Base-by-base conservation (phyloP, 2,113 vertebrate species). In the Syrrhaptes paradoxus region DNA sequence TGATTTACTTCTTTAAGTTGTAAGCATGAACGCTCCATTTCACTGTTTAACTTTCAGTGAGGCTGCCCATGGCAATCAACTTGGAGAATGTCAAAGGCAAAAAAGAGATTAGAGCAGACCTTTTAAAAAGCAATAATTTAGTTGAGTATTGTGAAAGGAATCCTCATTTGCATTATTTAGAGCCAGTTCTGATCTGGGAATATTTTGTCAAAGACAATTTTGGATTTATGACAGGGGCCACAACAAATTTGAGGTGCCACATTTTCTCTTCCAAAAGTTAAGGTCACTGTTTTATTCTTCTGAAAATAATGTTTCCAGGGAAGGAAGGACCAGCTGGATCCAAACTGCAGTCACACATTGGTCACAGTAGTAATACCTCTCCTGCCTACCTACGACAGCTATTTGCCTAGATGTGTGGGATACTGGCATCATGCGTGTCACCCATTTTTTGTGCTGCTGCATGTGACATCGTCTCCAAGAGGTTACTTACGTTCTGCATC, bases 401-500 rank as follows among this genome's bases (percentile, higher is more conserved):
- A 89, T 96, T 97, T 96, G 97, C 97, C 98, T 98, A 85, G 87
- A 91, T 70, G 97, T 98, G 97, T 97, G 96, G 91, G 95, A 87
- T 95, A 80, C 91, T 88, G 96, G 74, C 73, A 68, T 95, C 95
- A 96, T 97, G 98, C 96, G 97, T 98, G 97, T 98, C 97, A 97
- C 97, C 97, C 93, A 91, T 97, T 95, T 90, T 91, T 67, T 95
- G 94, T 96, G 95, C 96, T 98, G 98, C 97, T 98, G 98, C 90
- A 86, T 97, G 97, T 98, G 98, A 93, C 97, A 96, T 97, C 32
- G 13, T 97, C 98, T 98, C 94, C 79, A 85, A 97, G 97, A 97
- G 94, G 90, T 98, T 99, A 99, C 99, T 99, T 99, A 99, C 99
- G 98, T 98, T 99, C 99, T 41, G 98, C 98, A 98, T 99, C 99